Evolutionary conservation across 2,113 vertebrate genomes (phyloP).

Genomic region (Madoqua kirkii): DNA sequence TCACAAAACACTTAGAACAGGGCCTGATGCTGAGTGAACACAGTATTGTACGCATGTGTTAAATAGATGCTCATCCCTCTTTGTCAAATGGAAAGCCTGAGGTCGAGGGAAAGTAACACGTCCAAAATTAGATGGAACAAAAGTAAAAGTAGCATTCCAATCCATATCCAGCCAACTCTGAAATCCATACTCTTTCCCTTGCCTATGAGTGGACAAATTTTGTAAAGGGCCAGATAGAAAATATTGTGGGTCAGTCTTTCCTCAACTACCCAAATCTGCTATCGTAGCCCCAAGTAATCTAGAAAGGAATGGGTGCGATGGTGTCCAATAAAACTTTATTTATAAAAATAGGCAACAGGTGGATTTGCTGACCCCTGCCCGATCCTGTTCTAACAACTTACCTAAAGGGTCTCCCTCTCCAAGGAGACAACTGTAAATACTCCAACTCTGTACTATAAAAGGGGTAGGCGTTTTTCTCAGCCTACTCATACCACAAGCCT

Average conservation of each 20-base stretch:
- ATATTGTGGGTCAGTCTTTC: background rate
- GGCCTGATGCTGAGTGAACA: fast-evolving
- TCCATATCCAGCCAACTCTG: background rate
- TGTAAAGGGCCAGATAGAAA: background rate
- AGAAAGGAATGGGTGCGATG: background rate
- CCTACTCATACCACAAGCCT: background rate
- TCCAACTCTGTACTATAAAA: background rate
- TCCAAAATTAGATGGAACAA: background rate
- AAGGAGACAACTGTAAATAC: background rate
- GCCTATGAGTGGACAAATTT: background rate
- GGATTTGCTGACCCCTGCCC: background rate
- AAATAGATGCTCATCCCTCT: background rate
- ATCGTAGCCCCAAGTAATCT: background rate
- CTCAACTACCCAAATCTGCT: background rate
- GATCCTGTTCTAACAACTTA: background rate
- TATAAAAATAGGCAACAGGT: background rate
- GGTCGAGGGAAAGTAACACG: background rate
- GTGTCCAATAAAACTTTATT: conserved; percentile 8
- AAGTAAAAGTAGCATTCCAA: background rate
- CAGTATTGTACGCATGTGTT: fast-evolving
- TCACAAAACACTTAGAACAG: background rate
- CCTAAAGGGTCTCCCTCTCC: background rate
- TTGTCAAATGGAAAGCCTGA: background rate
- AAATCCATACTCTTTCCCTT: background rate
- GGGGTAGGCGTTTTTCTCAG: background rate